Base-by-base conservation (phyloP, 2,113 vertebrate species). In the Prinia subflava region DNA sequence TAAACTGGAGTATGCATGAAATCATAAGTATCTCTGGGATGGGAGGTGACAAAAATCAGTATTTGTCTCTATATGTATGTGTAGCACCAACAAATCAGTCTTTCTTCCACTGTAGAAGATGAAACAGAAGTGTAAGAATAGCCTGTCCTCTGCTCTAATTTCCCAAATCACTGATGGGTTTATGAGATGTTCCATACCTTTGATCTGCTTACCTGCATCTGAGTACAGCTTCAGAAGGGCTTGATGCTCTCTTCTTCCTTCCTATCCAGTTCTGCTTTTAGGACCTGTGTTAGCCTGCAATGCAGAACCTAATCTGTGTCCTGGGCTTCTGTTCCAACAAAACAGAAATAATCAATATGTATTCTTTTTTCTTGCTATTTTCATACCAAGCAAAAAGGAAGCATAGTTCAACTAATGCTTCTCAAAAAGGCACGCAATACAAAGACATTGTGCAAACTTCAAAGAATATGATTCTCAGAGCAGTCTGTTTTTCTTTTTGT, bases 271-370 rank as follows among this genome's bases (percentile, higher is more conserved):
- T 35, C 33, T 77, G 21, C 21, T 59, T 82, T 80, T 33, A 73
- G 28, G 35, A 74, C 8, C 19, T 80, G 33, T 35, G 90, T 76
- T 70, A 88, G 50, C 27, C 67, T 85, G 82, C 59, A 80, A 49
- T 87, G 85, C 64, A 92, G 71, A 92, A 75, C n/a, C 11, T 78
- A 47, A 31, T 59, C 10, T 67, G 24, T 25, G 47, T 86, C 47
- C 73, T 64, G 68, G 46, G 50, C n/a, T 94, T 83, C 55, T 1
- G 10, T 37, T 86, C n/a, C 56, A 88, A 33, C 31, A 78, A 33
- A 91, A 60, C 9, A 89, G 47, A 95, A 95, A 75, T 35, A 93
- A 96, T 96, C 87, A 83, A 93, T 93, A 74, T 6, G 59, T 7
- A 4, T 52, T 87, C 30, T 59, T 70, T 82, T 86, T 27, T 2